Evolutionary conservation across 2,888 invertebrate genomes (phyloP).

Genomic region (Lasioglossum lativentre): DNA sequence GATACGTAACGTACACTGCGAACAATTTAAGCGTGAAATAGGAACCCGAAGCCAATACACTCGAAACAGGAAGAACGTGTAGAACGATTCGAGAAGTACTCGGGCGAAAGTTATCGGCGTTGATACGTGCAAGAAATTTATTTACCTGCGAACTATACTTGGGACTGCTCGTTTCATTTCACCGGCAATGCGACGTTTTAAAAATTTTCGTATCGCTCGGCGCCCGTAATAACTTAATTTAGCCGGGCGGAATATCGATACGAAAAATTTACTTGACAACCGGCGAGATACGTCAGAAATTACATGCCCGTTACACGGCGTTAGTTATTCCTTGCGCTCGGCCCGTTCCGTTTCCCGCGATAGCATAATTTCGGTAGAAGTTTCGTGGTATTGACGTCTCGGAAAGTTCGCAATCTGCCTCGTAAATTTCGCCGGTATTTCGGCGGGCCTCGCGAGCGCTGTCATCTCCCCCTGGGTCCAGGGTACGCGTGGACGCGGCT

Average conservation of each 20-base stretch:
- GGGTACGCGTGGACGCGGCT: conserved; percentile 20
- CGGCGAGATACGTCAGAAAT: conserved; percentile 14
- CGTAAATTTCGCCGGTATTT: conserved; percentile 44
- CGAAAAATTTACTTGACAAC: not conserved
- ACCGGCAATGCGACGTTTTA: not conserved
- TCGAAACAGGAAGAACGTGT: not conserved
- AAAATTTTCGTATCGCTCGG: not conserved
- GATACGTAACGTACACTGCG: not conserved
- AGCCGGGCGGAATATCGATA: not conserved
- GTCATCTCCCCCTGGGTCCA: conserved; percentile 10
- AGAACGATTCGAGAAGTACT: not conserved
- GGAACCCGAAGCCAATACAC: not conserved
- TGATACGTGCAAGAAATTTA: conserved; percentile 19
- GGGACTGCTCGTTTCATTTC: not conserved
- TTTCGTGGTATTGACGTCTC: conserved; percentile 23
- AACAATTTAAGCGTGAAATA: not conserved
- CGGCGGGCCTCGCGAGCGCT: not conserved
- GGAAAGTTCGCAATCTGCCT: conserved; percentile 50
- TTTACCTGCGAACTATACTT: not conserved
- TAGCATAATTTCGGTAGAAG: conserved; percentile 44
- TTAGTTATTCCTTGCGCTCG: not conserved
- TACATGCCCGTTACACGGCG: not conserved
- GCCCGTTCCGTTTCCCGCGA: conserved; percentile 25
- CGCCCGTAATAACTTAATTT: conserved; percentile 4
- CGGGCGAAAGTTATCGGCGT: conserved; percentile 18